These are phyloP conservation scores for Prolemur simus DNA, from an alignment of 2,113 vertebrate genomes.

Conservation along the genomic window DNA sequence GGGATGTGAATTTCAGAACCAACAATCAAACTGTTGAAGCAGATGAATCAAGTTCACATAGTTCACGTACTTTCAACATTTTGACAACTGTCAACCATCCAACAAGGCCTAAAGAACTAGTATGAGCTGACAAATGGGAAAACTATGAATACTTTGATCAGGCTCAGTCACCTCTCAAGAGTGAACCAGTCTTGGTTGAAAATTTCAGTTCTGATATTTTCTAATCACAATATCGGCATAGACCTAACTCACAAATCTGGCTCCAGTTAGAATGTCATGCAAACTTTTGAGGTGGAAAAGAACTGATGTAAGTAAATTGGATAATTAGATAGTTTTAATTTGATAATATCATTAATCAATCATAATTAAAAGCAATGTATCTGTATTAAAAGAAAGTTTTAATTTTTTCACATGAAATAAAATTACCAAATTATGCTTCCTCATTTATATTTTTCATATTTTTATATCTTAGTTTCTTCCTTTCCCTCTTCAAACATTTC, in stretches of 20 bases:
- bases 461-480: background rate
- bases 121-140: background rate
- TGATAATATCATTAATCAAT: constrained; percentile 49
- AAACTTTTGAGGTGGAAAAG: background rate
- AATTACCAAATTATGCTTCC: background rate
- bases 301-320: constrained; percentile 56
- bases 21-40: background rate
- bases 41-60: background rate
- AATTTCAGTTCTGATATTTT: background rate
- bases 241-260: background rate
- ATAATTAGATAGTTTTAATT: constrained; percentile 63
- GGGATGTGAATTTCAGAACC: background rate
- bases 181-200: background rate
- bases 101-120: background rate
- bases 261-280: background rate
- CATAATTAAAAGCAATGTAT: constrained; percentile 50
- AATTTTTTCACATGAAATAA: constrained; percentile 30
- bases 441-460: background rate
- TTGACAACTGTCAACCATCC: background rate
- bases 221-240: background rate
- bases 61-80: background rate
- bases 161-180: background rate
- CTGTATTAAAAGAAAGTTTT: background rate
- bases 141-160: background rate
- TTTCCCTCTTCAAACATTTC: background rate